Conservation (phyloP, 2,797 vertebrate genomes). For the Catharus ustulatus region DNA sequence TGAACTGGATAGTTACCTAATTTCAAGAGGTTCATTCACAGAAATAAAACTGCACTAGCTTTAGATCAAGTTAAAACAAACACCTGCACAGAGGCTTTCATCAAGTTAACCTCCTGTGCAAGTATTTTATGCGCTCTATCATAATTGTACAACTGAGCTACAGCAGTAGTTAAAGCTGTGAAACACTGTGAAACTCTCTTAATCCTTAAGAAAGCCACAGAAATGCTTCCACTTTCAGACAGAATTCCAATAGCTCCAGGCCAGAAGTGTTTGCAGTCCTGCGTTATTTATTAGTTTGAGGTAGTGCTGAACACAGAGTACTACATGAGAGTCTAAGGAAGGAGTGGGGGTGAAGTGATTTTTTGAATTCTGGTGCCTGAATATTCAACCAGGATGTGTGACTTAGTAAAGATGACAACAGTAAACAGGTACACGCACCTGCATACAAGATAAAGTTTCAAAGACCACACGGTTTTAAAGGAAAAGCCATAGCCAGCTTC, state of each 20-base stretch:
- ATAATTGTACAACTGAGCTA: not conserved
- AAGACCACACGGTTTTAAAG: not conserved
- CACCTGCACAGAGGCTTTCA: not conserved
- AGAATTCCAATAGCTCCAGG: not conserved
- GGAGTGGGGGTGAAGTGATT: accelerated
- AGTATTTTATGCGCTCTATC: not conserved
- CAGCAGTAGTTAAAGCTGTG: not conserved
- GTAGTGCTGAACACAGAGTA: not conserved
- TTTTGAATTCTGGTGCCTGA: not conserved
- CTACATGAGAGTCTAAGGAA: not conserved
- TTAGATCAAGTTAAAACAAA: not conserved
- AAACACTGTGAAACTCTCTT: not conserved
- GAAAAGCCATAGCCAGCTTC: constrained; percentile 28
- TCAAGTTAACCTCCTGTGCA: not conserved
- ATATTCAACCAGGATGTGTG: not conserved
- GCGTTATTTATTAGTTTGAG: not conserved
- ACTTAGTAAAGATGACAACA: not conserved
- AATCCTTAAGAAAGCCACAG: not conserved
- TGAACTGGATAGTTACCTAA: not conserved
- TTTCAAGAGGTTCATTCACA: not conserved
- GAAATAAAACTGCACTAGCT: not conserved
- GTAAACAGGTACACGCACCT: accelerated
- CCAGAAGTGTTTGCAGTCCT: not conserved
- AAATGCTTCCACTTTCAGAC: not conserved
- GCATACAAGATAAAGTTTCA: not conserved